Evolutionary conservation across 2,797 vertebrate genomes (phyloP).

Genomic region (Darevskia mixta): DNA sequence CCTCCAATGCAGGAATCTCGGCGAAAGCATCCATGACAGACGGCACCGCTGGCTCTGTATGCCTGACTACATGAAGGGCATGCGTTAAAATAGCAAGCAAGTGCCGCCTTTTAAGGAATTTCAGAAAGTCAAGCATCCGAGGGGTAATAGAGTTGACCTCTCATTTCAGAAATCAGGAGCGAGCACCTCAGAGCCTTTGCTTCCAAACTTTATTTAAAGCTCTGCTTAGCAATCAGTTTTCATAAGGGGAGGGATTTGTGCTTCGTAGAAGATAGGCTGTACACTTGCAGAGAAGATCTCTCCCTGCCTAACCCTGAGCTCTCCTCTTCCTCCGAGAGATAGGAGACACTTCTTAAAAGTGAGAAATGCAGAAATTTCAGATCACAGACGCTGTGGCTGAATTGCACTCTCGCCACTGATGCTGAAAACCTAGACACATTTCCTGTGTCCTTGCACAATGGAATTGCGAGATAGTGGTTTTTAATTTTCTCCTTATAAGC

Average conservation of each 20-base stretch:
- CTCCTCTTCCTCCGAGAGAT: conserved; percentile 9
- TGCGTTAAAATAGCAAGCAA: conserved; percentile 58
- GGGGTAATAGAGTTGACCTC: conserved; percentile 72
- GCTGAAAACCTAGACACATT: conserved; percentile 11
- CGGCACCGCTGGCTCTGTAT: conserved; percentile 40
- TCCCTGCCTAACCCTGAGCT: not conserved
- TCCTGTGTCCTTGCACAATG: conserved; percentile 14
- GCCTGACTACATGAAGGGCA: conserved; percentile 43
- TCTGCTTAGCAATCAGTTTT: conserved; percentile 70
- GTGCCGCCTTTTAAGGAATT: conserved; percentile 69
- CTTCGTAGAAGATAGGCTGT: conserved; percentile 30
- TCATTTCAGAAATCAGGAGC: conserved; percentile 69
- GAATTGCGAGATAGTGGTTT: too few relatives aligned
- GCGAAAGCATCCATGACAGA: too few relatives aligned
- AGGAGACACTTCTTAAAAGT: conserved; percentile 17
- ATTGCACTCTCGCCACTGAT: not conserved
- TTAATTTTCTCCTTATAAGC: not conserved
- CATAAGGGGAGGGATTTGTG: conserved; percentile 49
- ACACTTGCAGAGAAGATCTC: conserved; percentile 35
- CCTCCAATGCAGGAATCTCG: too few relatives aligned
- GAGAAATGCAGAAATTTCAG: conserved; percentile 40
- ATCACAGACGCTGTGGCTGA: not conserved
- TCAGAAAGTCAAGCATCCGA: conserved; percentile 67
- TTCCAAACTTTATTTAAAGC: conserved; percentile 73
- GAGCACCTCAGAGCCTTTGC: conserved; percentile 62